phyloP scores from a whole-genome alignment of 2,797 vertebrate genomes.

The Mormyrus proboscirostris region DNA sequence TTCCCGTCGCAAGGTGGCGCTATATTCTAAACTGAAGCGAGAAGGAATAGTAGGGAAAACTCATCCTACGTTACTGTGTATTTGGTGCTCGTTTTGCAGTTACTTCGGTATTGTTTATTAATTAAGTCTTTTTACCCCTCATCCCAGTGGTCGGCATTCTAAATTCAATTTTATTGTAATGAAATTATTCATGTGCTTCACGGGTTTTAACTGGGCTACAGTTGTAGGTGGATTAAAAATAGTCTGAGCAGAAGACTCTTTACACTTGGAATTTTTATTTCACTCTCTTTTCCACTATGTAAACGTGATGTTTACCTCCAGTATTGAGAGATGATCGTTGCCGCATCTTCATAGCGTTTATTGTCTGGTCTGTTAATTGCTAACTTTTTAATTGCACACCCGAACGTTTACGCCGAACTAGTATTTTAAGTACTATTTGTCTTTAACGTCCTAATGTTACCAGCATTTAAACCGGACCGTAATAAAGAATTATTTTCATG shows the following conservation, averaged over 20 bases:
- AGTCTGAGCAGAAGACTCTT: background rate
- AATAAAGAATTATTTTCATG: background rate
- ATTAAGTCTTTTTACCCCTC: background rate
- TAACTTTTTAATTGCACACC: background rate
- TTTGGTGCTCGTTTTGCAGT: background rate
- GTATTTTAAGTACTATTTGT: background rate
- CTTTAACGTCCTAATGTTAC: background rate
- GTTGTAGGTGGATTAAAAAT: background rate
- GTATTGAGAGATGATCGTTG: background rate
- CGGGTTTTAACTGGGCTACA: background rate
- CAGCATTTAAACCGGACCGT: background rate
- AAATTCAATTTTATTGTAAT: background rate
- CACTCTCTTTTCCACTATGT: background rate
- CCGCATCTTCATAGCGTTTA: background rate
- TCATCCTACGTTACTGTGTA: background rate
- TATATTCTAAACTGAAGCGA: background rate
- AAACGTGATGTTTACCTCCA: background rate
- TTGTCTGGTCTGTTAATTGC: background rate
- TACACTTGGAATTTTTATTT: background rate
- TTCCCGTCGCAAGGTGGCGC: background rate
- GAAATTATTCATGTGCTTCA: background rate
- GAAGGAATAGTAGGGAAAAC: background rate
- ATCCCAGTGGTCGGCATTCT: background rate
- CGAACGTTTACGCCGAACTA: background rate
- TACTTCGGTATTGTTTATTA: background rate